Evolutionary conservation across 2,888 invertebrate species (phyloP), one percentile per base, ranked within the genome.

Genomic region (Argynnis bischoffii): DNA sequence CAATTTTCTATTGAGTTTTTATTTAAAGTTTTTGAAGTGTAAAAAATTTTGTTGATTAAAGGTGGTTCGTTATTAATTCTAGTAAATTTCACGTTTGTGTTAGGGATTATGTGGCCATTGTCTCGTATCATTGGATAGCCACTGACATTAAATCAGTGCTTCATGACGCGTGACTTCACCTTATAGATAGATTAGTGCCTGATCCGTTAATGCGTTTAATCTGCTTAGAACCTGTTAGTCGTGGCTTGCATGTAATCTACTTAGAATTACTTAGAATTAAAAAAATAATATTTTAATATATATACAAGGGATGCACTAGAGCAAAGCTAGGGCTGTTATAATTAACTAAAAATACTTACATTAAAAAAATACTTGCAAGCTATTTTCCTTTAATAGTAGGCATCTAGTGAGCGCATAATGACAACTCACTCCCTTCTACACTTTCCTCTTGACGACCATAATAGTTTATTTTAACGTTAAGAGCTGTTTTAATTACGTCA

Each of bases 141-240:
- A 63, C 60, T 70, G 76, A 69, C 76, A 78, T 81, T 77, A 72
- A 67, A 78, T 81, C 77, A 72, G 68, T 69, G 69, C 54, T 70
- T 74, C 74, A 78, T 79, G 81, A 78, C 69, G 80, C 81, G 79
- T 82, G 80, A 81, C 79, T 74, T 70, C 66, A 70, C 68, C 75
- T 71, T 73, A 78, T 76, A 76, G 73, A 76, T 75, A 73, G 76
- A 74, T 76, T 76, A 82, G 56, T 60, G 46, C 55, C 47, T 66
- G 59, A 70, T 51, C 68, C 60, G 50, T 55, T 70, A 68, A 66
- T 70, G 21, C 59, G 63, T 35, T 53, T 68, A 63, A 66, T 63
- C 51, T 68, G 63, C 54, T 68, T 61, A 61, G 63, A 55, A 61
- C 46, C 63, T 63, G 48, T 63, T 63, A 67, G 53, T 18, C 50